phyloP scores from a whole-genome alignment of 2,797 vertebrate genomes.

The Lutjanus argentimaculatus region DNA sequence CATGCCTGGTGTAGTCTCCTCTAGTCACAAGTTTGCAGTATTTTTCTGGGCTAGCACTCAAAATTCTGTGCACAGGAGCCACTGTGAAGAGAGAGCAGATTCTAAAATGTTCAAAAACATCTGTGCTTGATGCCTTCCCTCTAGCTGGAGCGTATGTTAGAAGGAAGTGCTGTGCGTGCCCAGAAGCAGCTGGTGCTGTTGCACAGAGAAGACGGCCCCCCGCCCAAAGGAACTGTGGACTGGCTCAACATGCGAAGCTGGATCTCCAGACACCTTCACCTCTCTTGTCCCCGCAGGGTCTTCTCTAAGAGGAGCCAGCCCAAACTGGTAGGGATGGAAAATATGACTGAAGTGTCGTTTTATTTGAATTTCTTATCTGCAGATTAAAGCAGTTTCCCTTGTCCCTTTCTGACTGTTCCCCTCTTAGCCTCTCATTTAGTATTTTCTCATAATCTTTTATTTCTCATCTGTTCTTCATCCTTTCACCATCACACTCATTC shows the following conservation, averaged over 20 bases:
- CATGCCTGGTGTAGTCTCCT: background rate
- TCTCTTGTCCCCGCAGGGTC: slow-evolving; percentile 93
- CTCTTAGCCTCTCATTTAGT: background rate
- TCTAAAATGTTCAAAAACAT: slow-evolving; percentile 44
- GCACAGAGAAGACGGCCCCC: slow-evolving; percentile 93
- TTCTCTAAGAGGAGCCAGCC: slow-evolving; percentile 93
- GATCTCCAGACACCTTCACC: slow-evolving; percentile 96
- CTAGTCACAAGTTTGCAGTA: background rate
- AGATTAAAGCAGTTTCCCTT: slow-evolving; percentile 20
- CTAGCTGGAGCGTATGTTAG: slow-evolving; percentile 96
- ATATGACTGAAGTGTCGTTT: background rate
- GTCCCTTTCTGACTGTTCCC: background rate
- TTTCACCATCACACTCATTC: background rate
- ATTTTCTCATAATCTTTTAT: background rate
- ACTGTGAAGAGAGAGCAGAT: background rate
- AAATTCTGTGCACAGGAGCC: slow-evolving; percentile 13
- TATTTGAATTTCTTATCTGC: background rate
- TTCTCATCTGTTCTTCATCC: background rate
- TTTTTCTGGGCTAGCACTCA: slow-evolving; percentile 5
- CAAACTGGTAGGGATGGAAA: slow-evolving; percentile 88
- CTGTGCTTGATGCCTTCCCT: slow-evolving; percentile 26
- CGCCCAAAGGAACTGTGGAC: slow-evolving; percentile 91
- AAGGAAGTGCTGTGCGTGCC: slow-evolving; percentile 92
- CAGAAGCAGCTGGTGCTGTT: slow-evolving; percentile 96
- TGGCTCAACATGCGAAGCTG: slow-evolving; percentile 98